Percentiles rank a stretch among this genome's conserved stretches.
phyloP scores from a whole-genome alignment of 2,888 invertebrate genomes.

The Ormyrus pomaceus region DNA sequence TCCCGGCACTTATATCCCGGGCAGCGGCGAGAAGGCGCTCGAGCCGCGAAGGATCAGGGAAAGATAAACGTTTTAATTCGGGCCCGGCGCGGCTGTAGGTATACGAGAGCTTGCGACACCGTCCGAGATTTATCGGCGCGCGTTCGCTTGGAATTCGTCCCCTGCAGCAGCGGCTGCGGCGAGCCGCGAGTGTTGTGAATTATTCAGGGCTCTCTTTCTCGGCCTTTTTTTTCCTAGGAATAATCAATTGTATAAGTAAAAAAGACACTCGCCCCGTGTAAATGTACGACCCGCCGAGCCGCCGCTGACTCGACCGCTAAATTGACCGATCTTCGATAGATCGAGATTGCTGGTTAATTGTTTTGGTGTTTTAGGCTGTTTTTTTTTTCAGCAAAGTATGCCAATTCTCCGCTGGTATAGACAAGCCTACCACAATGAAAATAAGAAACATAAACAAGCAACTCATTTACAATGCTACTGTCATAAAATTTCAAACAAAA shows the following conservation, averaged over 20 bases:
- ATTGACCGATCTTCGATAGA: not conserved
- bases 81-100: not conserved
- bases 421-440: too few species aligned
- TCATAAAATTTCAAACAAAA: too few species aligned
- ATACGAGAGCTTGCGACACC: not conserved
- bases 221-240: conserved; percentile 6
- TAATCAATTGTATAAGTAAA: conserved; percentile 45
- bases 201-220: conserved; percentile 26
- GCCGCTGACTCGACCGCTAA: not conserved
- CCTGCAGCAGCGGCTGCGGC: not conserved
- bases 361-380: too few species aligned
- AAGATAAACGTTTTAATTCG: conserved; percentile 57
- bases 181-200: conserved; percentile 37
- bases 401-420: too few species aligned
- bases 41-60: conserved; percentile 38
- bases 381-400: too few species aligned
- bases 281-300: not conserved
- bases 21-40: not conserved
- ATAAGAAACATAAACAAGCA: too few species aligned
- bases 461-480: too few species aligned
- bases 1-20: too few species aligned
- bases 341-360: too few species aligned
- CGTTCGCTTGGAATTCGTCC: conserved; percentile 33
- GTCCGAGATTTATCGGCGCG: conserved; percentile 45
- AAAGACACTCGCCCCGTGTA: not conserved